Conservation (phyloP, 2,888 invertebrate genomes). For the Dysmachus trigonus region DNA sequence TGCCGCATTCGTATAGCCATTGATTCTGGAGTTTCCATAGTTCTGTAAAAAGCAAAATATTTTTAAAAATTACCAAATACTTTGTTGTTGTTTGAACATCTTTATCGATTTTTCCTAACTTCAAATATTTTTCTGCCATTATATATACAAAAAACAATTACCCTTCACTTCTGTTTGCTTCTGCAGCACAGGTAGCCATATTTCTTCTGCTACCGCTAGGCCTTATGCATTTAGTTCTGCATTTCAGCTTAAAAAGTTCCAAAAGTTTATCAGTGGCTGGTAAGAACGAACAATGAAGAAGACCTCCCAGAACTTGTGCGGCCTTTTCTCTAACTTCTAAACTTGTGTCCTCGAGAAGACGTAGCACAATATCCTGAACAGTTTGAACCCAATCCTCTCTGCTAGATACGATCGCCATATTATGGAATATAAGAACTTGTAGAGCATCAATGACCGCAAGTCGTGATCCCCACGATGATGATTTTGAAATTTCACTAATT, state of each 20-base stretch:
- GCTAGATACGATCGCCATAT: constrained; percentile 72
- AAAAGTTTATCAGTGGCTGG: constrained; percentile 50
- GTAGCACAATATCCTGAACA: constrained; percentile 73
- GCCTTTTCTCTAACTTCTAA: constrained; percentile 86
- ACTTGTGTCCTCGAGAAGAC: constrained; percentile 74
- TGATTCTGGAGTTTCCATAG: constrained; percentile 49
- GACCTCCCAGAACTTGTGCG: constrained; percentile 81
- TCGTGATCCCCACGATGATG: constrained; percentile 75
- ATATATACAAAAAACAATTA: constrained; percentile 47
- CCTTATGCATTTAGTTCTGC: constrained; percentile 50
- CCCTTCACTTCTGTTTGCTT: constrained; percentile 45
- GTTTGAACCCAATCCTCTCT: constrained; percentile 65
- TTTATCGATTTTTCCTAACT: too few relatives aligned
- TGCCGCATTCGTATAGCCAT: constrained; percentile 71
- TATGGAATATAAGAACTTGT: constrained; percentile 77
- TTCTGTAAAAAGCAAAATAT: background rate
- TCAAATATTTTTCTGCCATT: too few relatives aligned
- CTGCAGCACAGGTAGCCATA: constrained; percentile 38
- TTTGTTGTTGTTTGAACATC: too few relatives aligned
- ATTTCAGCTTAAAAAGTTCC: constrained; percentile 53
- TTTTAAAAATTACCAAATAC: background rate
- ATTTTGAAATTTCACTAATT: constrained; percentile 50
- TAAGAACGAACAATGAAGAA: constrained; percentile 77
- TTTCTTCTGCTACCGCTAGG: constrained; percentile 39
- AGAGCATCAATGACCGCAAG: constrained; percentile 74